These are phyloP conservation scores for Oedothorax gibbosus DNA, from an alignment of 1,140 invertebrate species.

Conservation along the genomic window DNA sequence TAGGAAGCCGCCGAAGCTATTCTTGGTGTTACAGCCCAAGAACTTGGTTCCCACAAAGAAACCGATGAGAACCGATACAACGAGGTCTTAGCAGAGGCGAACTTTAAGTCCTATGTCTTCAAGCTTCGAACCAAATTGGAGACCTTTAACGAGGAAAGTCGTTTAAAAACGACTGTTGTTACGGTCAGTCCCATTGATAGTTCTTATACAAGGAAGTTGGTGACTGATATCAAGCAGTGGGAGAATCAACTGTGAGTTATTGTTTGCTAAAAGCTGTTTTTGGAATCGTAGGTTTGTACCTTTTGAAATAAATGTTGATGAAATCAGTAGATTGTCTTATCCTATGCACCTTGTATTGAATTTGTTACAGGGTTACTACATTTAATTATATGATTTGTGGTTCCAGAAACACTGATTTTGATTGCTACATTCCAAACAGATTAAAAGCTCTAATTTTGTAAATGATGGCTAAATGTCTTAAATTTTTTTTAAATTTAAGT, in stretches of 20 bases:
- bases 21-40: constrained; percentile 80
- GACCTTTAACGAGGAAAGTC: constrained; percentile 88
- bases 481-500: not conserved
- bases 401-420: too few species aligned
- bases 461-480: not conserved
- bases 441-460: not conserved
- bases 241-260: constrained; percentile 22
- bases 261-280: not conserved
- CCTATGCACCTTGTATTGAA: too few species aligned
- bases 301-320: too few species aligned
- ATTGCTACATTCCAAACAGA: not conserved
- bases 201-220: constrained; percentile 79
- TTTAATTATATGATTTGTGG: too few species aligned
- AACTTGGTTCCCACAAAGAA: constrained; percentile 75
- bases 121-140: constrained; percentile 89
- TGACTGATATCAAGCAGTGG: constrained; percentile 70
- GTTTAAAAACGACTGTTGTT: constrained; percentile 81
- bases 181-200: constrained; percentile 79
- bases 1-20: constrained; percentile 83
- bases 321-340: too few species aligned
- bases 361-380: too few species aligned
- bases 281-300: not conserved
- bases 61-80: constrained; percentile 69
- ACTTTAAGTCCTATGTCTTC: constrained; percentile 85
- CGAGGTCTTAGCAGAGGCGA: constrained; percentile 77